phyloP scores from a whole-genome alignment of 2,113 vertebrate species.

The Scatophagus argus region DNA sequence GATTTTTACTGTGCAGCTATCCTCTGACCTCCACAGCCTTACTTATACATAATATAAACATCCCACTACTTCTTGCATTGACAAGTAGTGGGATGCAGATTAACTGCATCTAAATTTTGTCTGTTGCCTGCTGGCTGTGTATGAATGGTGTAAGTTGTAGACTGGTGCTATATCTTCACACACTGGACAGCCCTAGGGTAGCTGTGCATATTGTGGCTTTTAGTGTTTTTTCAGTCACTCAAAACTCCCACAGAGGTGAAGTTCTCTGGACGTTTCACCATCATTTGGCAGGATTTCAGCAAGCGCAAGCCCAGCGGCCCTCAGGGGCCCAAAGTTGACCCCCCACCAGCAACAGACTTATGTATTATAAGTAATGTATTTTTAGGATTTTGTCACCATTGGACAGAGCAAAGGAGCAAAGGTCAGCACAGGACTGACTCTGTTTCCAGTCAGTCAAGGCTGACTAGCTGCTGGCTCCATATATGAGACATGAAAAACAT shows the following conservation, averaged over 20 bases:
- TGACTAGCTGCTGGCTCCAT: no score
- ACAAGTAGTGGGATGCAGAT: background rate
- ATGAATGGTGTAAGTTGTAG: background rate
- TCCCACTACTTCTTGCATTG: background rate
- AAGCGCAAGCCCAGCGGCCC: no score
- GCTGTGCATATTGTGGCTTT: constrained; percentile 11
- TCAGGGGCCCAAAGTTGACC: no score
- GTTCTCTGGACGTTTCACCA: background rate
- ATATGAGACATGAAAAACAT: no score
- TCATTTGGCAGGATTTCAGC: no score
- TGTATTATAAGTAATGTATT: no score
- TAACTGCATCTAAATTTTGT: background rate
- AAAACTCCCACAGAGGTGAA: constrained; percentile 27
- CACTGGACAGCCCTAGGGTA: constrained; percentile 11
- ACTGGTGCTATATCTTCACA: background rate
- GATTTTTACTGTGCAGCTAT: background rate
- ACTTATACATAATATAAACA: background rate
- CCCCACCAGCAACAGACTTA: no score
- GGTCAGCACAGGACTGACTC: no score
- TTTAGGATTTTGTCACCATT: no score
- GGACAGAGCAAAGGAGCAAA: no score
- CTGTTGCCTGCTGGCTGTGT: background rate
- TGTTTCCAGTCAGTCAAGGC: background rate
- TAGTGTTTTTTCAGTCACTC: constrained; percentile 4
- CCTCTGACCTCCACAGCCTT: constrained; percentile 3